Base-by-base conservation (phyloP, 2,113 vertebrate species). In the Istiophorus platypterus region DNA sequence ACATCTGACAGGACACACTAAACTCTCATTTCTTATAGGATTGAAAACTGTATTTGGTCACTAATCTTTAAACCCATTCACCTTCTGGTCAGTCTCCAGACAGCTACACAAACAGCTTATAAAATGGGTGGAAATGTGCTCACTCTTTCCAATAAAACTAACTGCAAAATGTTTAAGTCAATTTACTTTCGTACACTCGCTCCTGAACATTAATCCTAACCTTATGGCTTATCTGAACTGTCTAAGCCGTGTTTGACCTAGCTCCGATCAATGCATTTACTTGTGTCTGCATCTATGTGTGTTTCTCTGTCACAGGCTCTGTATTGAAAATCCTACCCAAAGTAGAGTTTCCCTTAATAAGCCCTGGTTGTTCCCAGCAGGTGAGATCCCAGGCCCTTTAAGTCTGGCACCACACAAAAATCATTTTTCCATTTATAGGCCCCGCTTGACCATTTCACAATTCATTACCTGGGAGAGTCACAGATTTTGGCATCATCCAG, bases 401-500 rank as follows among this genome's bases (percentile, higher is more conserved):
- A 29, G 4, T 15, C 15, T 31, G 26, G 18, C n/a, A 41, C 13
- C 10, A 45, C 49, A 75, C 24, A 64, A 47, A 61, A 31, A 56
- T 39, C 34, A 34, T 37, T 42, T 76, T 41, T 24, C 47, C 49
- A 65, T 63, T 86, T 72, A 51, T 18, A 37, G 61, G 26, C 56
- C 26, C 68, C 59, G 63, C 61, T 83, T 68, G 66, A 79, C 66
- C 24, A 2, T 45, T 78, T 29, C 49, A 39, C 58, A 41, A 65
- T 69, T 78, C 69, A 71, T 84, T 76, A 89, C 81, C 70, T 47
- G 8, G 22, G 71, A 69, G 59, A 78, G 61, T 81, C 59, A 72
- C 41, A 5, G 24, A 76, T 69, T 75, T 49, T n/a, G 56, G 65
- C 72, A 67, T 62, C 61, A 39, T 64, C 49, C 59, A 27, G 34